Evolutionary conservation across 2,113 vertebrate species (phyloP).

Genomic region (Elachura formosa): DNA sequence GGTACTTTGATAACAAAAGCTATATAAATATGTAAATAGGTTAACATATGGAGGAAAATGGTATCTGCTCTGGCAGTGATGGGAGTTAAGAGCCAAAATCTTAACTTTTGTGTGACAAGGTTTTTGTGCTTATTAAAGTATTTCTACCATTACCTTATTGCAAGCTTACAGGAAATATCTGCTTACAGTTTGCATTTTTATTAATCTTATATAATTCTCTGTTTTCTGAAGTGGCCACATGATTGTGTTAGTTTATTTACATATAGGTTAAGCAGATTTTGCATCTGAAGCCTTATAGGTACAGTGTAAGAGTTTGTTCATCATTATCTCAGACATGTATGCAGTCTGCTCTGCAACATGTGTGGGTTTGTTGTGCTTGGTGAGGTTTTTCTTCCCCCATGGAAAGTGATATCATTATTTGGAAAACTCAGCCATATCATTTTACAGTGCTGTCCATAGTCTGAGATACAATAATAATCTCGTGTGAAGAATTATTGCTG

Average conservation of each 20-base stretch:
- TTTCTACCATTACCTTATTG: not conserved
- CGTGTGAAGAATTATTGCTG: not conserved
- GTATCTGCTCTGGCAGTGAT: not conserved
- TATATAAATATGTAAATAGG: not conserved
- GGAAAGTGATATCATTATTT: not conserved
- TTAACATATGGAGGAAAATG: not conserved
- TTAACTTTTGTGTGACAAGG: too few relatives aligned
- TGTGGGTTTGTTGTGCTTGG: not conserved
- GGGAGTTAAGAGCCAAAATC: not conserved
- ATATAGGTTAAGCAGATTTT: not conserved
- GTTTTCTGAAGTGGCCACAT: not conserved
- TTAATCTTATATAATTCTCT: not conserved
- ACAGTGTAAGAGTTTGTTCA: not conserved
- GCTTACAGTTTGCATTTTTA: not conserved
- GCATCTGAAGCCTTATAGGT: not conserved
- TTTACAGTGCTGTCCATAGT: not conserved
- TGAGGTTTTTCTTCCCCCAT: accelerated
- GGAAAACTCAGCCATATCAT: not conserved
- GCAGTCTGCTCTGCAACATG: not conserved
- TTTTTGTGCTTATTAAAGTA: not conserved
- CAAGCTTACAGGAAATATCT: not conserved
- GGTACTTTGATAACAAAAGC: not conserved
- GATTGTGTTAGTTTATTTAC: not conserved
- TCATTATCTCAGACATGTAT: not conserved
- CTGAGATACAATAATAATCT: not conserved